These are phyloP conservation scores for Phymatocera aterrima DNA, from an alignment of 2,888 invertebrate genomes.

Conservation along the genomic window DNA sequence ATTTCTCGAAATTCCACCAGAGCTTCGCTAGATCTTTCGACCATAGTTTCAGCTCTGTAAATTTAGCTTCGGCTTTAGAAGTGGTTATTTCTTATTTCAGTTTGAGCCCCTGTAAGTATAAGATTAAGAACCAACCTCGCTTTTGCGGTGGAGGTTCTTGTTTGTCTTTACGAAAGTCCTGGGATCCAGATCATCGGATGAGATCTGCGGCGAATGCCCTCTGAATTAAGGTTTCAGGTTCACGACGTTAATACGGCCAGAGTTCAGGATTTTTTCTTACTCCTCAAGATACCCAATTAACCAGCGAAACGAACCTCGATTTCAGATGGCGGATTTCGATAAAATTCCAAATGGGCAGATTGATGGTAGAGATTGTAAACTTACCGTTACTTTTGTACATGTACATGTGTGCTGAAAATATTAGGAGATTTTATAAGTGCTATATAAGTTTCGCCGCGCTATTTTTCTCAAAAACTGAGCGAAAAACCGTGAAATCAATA, in stretches of 20 bases:
- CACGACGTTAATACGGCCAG: slow-evolving; percentile 37
- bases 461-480: no score
- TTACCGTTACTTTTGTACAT: no score
- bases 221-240: slow-evolving; percentile 21
- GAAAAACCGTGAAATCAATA: no score
- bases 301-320: neutral
- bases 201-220: slow-evolving; percentile 6
- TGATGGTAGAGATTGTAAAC: no score
- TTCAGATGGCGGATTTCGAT: neutral
- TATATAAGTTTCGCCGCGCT: no score
- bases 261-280: slow-evolving; percentile 22
- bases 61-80: neutral
- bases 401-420: no score
- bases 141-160: slow-evolving; percentile 22
- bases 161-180: slow-evolving; percentile 19
- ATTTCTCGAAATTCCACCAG: neutral
- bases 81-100: slow-evolving; percentile 13
- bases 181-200: slow-evolving; percentile 30
- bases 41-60: neutral
- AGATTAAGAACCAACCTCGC: slow-evolving; percentile 25
- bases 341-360: neutral
- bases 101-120: neutral
- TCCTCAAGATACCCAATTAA: slow-evolving; percentile 23
- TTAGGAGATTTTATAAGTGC: no score
- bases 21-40: neutral